These are phyloP conservation scores for Salarias fasciatus DNA, from an alignment of 2,797 vertebrate genomes.

Conservation along the genomic window DNA sequence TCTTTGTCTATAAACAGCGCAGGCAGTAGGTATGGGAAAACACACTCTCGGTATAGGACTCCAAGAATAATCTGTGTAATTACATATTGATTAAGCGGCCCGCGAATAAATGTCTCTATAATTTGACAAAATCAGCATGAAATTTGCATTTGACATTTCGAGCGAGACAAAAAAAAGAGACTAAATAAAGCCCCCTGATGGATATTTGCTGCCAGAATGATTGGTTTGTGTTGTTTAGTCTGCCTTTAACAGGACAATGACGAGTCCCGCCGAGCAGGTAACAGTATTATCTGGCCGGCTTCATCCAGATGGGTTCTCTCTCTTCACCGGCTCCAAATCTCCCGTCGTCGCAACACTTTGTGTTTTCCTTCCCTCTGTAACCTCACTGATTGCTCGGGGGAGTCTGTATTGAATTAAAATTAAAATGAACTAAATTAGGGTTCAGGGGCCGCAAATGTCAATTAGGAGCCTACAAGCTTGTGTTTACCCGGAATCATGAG, in stretches of 20 bases:
- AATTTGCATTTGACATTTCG: conserved; percentile 50
- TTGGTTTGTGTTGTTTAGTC: conserved; percentile 1
- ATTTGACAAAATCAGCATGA: conserved; percentile 20
- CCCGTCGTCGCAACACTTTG: no score
- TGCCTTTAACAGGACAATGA: not conserved
- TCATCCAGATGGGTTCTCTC: no score
- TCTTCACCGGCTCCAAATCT: no score
- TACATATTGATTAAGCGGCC: conserved; percentile 2
- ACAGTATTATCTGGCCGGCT: not conserved
- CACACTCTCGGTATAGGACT: not conserved
- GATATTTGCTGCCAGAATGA: conserved; percentile 8
- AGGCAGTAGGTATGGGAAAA: conserved; percentile 1
- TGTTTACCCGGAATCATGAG: no score
- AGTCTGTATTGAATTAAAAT: no score
- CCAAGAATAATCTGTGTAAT: not conserved
- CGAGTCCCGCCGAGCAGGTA: not conserved
- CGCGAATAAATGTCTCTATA: conserved; percentile 8
- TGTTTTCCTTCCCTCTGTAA: no score
- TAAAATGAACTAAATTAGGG: no score
- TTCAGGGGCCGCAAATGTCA: no score
- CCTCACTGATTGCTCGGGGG: no score
- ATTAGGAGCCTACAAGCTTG: no score
- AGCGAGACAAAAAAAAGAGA: conserved; percentile 10
- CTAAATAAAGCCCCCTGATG: not conserved
- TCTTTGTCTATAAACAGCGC: conserved; percentile 10